These are phyloP conservation scores for Hoplodrina blanda DNA, from an alignment of 2,888 invertebrate species.

Conservation along the genomic window DNA sequence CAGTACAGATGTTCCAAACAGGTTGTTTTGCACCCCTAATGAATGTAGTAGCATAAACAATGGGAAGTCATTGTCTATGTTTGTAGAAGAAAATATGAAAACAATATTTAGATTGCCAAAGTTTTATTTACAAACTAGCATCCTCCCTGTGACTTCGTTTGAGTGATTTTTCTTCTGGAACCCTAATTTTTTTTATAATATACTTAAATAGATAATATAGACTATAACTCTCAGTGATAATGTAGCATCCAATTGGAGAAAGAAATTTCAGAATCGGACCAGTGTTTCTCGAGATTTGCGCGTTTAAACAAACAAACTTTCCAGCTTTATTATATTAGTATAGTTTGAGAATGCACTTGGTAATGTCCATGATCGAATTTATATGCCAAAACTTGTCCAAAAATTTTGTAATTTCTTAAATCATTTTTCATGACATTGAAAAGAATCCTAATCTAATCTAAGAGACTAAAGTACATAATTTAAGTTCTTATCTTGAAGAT, in stretches of 20 bases:
- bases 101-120: conserved; percentile 6
- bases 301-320: no score
- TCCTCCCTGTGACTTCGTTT: no score
- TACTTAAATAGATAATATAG: no score
- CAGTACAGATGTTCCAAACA: conserved; percentile 25
- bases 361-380: not conserved
- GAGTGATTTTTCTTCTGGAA: no score
- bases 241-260: no score
- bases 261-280: no score
- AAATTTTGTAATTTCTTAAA: not conserved
- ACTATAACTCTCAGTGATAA: no score
- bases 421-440: conserved; percentile 34
- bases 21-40: conserved; percentile 15
- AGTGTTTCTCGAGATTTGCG: no score
- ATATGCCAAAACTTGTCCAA: not conserved
- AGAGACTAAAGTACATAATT: conserved; percentile 46
- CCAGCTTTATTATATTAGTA: no score
- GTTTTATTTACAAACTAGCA: not conserved
- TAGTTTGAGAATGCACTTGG: not conserved
- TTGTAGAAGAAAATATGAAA: conserved; percentile 17
- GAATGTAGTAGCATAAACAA: conserved; percentile 30
- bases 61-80: conserved; percentile 9
- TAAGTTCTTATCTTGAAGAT: conserved; percentile 52
- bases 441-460: conserved; percentile 46
- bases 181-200: no score